Evolutionary conservation across 2,888 invertebrate species (phyloP), one percentile per base, ranked within the genome.

Genomic region (Oxystoma pomonae): DNA sequence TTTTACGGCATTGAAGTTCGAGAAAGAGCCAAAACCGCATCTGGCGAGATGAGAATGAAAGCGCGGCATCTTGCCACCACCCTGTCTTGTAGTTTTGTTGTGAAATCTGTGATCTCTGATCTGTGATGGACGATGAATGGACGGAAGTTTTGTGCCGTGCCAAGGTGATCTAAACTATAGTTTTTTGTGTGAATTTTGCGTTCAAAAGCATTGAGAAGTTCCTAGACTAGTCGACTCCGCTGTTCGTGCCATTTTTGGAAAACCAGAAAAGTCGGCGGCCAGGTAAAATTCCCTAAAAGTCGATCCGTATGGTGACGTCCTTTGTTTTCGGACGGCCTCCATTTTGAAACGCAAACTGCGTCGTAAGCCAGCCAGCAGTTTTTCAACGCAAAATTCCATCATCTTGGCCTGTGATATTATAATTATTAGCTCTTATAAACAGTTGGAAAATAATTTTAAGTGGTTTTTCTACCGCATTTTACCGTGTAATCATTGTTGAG

Each of bases 321-420:
- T 78, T 78, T 78, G 78, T 79, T 77, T 74, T 74, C 71, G 66
- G 67, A 66, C 65, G 66, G 60, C 78, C 77, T 78, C 79, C 79
- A 79, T 79, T 77, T 79, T 79, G 79, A 35, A 35, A 7, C 75
- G 73, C 72, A 72, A 75, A 75, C 66, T 74, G 71, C 72, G 75
- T 70, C 66, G 72, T 70, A 69, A 70, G 59, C 66, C 69, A 69
- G 57, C 60, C 66, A 55, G 65, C 66, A 69, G 73, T 71, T 77
- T 76, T 76, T 74, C 67, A 72, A 72, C 74, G 76, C 76, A 76
- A 76, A 77, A 76, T 75, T 76, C 35, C 74, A 70, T 72, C 74
- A 71, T 71, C 73, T 74, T 73, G 74, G 71, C 74, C 77, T 76
- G 78, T 78, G 77, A 77, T 78, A 78, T n/a, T n/a, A n/a, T n/a